Conservation (phyloP, 2,797 vertebrate species). For the Halcyon chelicuti region DNA sequence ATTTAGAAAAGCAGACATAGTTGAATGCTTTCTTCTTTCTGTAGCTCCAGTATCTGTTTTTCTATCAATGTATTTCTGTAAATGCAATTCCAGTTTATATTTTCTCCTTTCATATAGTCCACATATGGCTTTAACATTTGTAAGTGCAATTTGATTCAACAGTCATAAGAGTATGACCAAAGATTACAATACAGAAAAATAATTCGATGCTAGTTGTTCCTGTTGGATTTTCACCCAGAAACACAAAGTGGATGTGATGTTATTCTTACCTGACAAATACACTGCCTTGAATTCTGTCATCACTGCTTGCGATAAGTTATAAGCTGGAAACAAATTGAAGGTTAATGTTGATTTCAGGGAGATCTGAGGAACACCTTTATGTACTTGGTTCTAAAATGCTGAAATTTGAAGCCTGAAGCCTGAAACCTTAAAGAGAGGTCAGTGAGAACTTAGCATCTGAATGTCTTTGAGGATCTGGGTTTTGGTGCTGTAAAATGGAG, state of each 20-base stretch:
- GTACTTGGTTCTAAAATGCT: not conserved
- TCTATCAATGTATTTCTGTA: not conserved
- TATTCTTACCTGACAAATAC: not conserved
- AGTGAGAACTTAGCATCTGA: conserved; percentile 10
- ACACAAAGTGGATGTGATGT: accelerated
- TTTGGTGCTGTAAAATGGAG: not conserved
- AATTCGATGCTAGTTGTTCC: not conserved
- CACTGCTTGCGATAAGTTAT: not conserved
- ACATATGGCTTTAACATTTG: not conserved
- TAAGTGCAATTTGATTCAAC: not conserved
- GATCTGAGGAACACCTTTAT: not conserved
- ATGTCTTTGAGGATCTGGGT: not conserved
- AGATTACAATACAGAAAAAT: not conserved
- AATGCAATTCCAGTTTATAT: not conserved
- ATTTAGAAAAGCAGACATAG: not conserved
- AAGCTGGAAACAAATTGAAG: conserved; percentile 11
- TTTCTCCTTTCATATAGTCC: not conserved
- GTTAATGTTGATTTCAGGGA: conserved; percentile 5
- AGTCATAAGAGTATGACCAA: not conserved
- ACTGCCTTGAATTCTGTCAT: conserved; percentile 29
- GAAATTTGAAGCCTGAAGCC: conserved; percentile 10
- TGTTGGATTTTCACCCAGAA: conserved; percentile 26
- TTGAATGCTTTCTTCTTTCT: not conserved
- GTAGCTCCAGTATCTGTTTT: not conserved
- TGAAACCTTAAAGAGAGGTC: not conserved